Conservation (phyloP, 2,888 invertebrate species). For the Zaprionus bogoriensis region DNA sequence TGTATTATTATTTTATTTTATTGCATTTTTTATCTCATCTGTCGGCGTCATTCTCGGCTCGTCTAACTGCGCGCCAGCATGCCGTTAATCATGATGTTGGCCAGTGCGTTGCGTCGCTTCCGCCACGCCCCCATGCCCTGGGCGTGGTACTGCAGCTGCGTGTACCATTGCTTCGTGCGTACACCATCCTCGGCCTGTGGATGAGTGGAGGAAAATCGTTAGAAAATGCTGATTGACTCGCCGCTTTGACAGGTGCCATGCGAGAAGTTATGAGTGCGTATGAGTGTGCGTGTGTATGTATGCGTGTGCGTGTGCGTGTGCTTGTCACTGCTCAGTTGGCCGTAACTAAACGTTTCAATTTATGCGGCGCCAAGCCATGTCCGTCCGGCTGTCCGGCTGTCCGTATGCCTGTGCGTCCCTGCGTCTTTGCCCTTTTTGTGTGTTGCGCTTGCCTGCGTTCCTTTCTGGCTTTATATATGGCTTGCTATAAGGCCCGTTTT, state of each 20-base stretch:
- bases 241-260: slow-evolving; percentile 52
- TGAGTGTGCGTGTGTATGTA: not conserved
- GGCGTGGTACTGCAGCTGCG: slow-evolving; percentile 94
- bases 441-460: slow-evolving; percentile 44
- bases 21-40: slow-evolving; percentile 6
- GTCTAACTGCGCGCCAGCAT: slow-evolving; percentile 84
- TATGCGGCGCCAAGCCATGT: slow-evolving; percentile 44
- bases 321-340: slow-evolving; percentile 51
- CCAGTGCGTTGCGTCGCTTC: slow-evolving; percentile 94
- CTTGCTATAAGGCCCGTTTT: slow-evolving; percentile 12
- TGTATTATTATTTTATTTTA: not conserved
- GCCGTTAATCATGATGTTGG: slow-evolving; percentile 98
- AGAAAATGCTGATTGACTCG: slow-evolving; percentile 60
- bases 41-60: slow-evolving; percentile 4
- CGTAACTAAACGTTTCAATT: slow-evolving; percentile 74
- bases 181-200: slow-evolving; percentile 92
- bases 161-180: slow-evolving; percentile 94
- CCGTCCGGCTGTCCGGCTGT: not conserved
- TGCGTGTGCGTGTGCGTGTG: slow-evolving; percentile 4
- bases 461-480: slow-evolving; percentile 23
- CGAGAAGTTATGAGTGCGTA: slow-evolving; percentile 4
- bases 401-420: not conserved
- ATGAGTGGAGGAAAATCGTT: slow-evolving; percentile 28
- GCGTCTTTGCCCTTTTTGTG: slow-evolving; percentile 38
- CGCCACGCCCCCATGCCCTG: slow-evolving; percentile 97